Percentiles rank a stretch among this genome's conserved stretches.
Conservation (phyloP, 1,140 invertebrate species). For the Lepidurus packardi region DNA sequence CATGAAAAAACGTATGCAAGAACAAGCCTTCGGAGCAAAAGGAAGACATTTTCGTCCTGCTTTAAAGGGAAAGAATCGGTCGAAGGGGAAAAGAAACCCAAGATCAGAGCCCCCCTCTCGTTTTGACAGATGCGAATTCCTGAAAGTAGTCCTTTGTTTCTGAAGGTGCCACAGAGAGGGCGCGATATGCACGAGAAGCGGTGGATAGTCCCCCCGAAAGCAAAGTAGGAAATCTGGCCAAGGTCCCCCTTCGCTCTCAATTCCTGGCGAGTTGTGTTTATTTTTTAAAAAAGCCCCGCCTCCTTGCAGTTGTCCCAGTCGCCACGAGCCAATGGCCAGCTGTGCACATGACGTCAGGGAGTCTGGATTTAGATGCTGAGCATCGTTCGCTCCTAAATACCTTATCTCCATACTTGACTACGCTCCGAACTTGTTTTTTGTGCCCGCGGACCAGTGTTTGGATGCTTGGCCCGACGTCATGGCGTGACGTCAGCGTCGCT, state of each 20-base stretch:
- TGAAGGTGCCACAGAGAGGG: too few relatives aligned
- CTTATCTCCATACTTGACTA: constrained; percentile 11
- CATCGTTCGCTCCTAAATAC: not conserved
- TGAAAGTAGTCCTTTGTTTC: too few relatives aligned
- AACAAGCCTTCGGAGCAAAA: too few relatives aligned
- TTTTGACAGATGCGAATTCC: not conserved
- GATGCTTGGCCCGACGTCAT: constrained; percentile 3
- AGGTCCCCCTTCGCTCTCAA: too few relatives aligned
- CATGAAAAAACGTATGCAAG: not conserved
- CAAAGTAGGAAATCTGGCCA: too few relatives aligned
- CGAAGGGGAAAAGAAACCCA: not conserved
- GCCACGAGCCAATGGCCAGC: not conserved
- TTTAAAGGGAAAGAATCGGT: too few relatives aligned
- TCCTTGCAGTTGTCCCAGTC: too few relatives aligned
- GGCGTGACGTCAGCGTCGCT: not conserved
- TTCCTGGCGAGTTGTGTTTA: too few relatives aligned
- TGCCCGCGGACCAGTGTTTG: not conserved
- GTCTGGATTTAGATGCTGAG: constrained; percentile 17
- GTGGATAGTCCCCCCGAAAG: too few relatives aligned
- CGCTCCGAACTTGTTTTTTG: not conserved
- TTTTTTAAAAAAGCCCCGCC: too few relatives aligned
- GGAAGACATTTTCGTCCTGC: too few relatives aligned
- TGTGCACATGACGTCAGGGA: constrained; percentile 5
- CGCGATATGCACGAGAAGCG: too few relatives aligned
- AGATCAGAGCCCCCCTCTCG: constrained; percentile 28